Base-by-base conservation (phyloP, 2,888 invertebrate genomes). In the Oscheius sp. region DNA sequence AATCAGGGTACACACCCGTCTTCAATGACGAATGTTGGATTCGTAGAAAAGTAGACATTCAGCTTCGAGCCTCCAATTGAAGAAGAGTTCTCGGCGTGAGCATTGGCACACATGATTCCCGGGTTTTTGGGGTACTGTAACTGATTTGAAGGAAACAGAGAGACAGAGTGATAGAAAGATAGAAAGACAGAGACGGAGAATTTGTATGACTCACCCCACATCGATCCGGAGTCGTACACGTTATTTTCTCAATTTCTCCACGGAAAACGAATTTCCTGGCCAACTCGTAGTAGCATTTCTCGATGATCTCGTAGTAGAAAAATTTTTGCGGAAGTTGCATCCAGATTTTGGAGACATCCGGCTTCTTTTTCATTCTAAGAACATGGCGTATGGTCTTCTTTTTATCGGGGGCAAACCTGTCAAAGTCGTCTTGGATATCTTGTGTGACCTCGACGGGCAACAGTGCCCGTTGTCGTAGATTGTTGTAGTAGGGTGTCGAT, bases 151-250 rank as follows among this genome's bases (percentile, higher is more conserved):
- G 21, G 21, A 21, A 21, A 21, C 21, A 21, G 21, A 21, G 21
- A 21, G 21, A 21, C 21, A 21, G 21, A 21, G 21, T 21, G 21
- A 21, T 21, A 21, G 21, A 21, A 21, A 21, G 21, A 21, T 21
- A 21, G 21, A 21, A 21, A 21, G 21, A 21, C 0, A 21, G 21
- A 21, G 21, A 21, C 21, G 21, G 21, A 21, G 21, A 32, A 4
- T n/a, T 32, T 9, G 2, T 57, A n/a, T 13, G 4, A 29, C 57
- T 60, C 21, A 80, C 78, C 63, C 76, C 73, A 60, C 80, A 80
- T 59, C 78, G 55, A n/a, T 80, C 80, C 2, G 80, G 78, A 35
- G 79, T 79, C 0, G 80, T 79, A 66, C 80, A 80, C 21, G 74
- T 42, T 72, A 80, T 77, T 29, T 33, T 65, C 10, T 73, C 51